Evolutionary conservation across 2,113 vertebrate species (phyloP).

Genomic region (Vanacampus margaritifer): DNA sequence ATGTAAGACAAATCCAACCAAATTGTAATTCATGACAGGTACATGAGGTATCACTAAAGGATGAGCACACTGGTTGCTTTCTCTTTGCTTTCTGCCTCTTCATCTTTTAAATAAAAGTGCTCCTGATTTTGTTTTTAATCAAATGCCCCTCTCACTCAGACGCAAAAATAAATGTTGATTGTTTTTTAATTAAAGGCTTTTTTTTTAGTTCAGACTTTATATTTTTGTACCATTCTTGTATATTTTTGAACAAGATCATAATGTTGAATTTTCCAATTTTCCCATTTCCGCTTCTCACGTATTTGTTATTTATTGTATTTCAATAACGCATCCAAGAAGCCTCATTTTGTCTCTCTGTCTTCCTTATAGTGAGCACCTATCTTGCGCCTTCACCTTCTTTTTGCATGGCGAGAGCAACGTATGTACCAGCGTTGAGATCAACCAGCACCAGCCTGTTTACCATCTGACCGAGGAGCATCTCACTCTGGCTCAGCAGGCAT

Average conservation of each 20-base stretch:
- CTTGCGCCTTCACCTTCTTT: slow-evolving; percentile 99
- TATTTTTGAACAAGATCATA: too few relatives aligned
- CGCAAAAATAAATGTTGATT: too few relatives aligned
- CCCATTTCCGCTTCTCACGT: neutral
- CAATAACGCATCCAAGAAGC: slow-evolving; percentile 19
- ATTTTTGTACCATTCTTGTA: neutral
- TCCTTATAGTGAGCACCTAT: slow-evolving; percentile 87
- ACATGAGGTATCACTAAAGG: neutral
- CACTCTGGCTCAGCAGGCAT: slow-evolving; percentile 90
- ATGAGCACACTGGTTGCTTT: neutral
- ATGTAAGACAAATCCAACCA: too few relatives aligned
- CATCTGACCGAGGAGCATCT: slow-evolving; percentile 96
- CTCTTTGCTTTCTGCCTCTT: neutral
- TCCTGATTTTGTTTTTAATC: neutral
- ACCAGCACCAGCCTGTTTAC: slow-evolving; percentile 97
- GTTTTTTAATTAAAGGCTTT: too few relatives aligned
- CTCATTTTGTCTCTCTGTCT: slow-evolving; percentile 15
- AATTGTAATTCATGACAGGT: too few relatives aligned
- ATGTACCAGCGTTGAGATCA: slow-evolving; percentile 99
- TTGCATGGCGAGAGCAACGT: slow-evolving; percentile 97
- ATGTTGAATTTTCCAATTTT: neutral
- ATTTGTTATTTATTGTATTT: neutral
- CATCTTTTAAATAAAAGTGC: neutral
- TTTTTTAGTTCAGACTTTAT: neutral
- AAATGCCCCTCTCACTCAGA: too few relatives aligned